Percentiles rank a stretch among this genome's conserved stretches.
phyloP scores from a whole-genome alignment of 2,797 vertebrate species.

The Muraenolepis orangiensis region DNA sequence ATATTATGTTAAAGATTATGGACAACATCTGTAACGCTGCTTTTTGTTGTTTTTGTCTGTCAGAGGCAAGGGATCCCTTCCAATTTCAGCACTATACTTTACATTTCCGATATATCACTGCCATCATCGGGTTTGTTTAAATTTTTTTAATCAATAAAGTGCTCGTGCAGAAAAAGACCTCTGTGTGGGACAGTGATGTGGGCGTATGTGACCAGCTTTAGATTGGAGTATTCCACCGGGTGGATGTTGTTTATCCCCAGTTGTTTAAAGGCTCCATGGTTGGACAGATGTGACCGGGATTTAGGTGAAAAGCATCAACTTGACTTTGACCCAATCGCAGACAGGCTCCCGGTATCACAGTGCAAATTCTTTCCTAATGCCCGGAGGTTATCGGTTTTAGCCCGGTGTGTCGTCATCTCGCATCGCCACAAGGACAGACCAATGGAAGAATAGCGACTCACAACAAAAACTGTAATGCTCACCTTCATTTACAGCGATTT shows the following conservation, averaged over 20 bases:
- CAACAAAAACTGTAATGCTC: neutral
- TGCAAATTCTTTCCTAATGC: constrained; percentile 50
- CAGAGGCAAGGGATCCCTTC: neutral
- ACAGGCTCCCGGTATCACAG: constrained; percentile 27
- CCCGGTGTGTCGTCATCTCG: neutral
- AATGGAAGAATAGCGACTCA: neutral
- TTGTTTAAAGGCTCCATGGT: constrained; percentile 11
- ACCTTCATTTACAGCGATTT: neutral
- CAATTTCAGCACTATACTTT: too few relatives aligned
- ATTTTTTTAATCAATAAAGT: too few relatives aligned
- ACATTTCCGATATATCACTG: too few relatives aligned
- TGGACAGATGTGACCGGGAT: constrained; percentile 35
- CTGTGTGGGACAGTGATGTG: too few relatives aligned
- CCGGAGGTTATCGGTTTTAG: neutral
- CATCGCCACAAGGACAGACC: neutral
- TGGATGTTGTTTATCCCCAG: too few relatives aligned
- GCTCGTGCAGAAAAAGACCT: too few relatives aligned
- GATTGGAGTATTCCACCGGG: constrained; percentile 34
- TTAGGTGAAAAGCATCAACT: constrained; percentile 57
- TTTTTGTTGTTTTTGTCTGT: constrained; percentile 5
- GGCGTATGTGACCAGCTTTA: too few relatives aligned
- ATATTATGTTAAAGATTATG: constrained; percentile 29
- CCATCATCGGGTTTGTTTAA: too few relatives aligned
- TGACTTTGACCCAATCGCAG: constrained; percentile 31
- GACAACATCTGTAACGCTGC: constrained; percentile 23